phyloP scores from a whole-genome alignment of 2,113 vertebrate genomes.

The Nesogale talazaci region DNA sequence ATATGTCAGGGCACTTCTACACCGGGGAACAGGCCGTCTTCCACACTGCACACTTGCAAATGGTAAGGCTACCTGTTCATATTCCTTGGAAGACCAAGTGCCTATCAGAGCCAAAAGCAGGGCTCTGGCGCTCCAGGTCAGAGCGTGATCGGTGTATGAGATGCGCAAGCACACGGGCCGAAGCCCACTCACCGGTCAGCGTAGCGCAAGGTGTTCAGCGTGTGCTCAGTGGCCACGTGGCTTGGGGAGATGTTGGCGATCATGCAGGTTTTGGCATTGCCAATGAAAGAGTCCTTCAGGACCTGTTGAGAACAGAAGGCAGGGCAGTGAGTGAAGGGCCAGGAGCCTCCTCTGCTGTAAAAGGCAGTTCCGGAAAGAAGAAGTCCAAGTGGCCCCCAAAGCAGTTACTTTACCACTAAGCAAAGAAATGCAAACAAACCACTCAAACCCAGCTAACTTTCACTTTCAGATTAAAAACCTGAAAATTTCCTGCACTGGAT shows the following conservation, averaged over 20 bases:
- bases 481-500: neutral
- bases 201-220: constrained; percentile 94
- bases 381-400: constrained; percentile 14
- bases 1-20: neutral
- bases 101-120: constrained; percentile 19
- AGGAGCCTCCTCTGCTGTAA: neutral
- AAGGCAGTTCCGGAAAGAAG: constrained; percentile 46
- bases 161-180: neutral
- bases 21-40: neutral
- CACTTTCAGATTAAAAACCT: neutral
- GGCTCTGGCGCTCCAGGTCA: neutral
- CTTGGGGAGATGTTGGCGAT: constrained; percentile 95
- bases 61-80: neutral
- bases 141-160: no score
- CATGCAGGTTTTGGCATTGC: constrained; percentile 96
- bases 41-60: neutral
- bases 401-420: constrained; percentile 1
- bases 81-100: neutral
- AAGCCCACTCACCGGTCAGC: constrained; percentile 91
- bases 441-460: neutral
- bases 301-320: constrained; percentile 86
- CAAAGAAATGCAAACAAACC: constrained; percentile 42
- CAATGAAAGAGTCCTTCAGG: constrained; percentile 95
- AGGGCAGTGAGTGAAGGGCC: constrained; percentile 18
- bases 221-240: constrained; percentile 92